Base-by-base conservation (phyloP, 2,888 invertebrate genomes). In the Arge pagana region DNA sequence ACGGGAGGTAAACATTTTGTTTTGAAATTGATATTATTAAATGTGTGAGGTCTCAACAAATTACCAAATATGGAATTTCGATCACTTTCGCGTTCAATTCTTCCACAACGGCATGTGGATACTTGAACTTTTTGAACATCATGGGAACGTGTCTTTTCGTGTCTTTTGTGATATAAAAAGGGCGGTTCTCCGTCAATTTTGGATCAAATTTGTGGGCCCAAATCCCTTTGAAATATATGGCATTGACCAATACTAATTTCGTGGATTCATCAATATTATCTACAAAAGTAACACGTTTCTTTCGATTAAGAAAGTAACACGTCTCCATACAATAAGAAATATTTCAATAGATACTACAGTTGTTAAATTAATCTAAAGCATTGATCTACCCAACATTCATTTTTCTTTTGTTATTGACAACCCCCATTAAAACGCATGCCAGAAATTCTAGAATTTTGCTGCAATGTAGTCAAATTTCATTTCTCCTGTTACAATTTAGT, bases 151-250 rank as follows among this genome's bases (percentile, higher is more conserved):
- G 54, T 3, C 67, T 65, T 16, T 60, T 52, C 7, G 72, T 61
- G 30, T 61, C 59, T 35, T 61, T 54, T 4, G 58, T 53, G 11
- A 67, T 36, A 54, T 72, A 67, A 64, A 82, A 82, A 2, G 64
- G 62, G 39, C 62, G 61, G 6, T 74, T 65, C 23, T 49, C 40
- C 1, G 79, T 81, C 2, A 54, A 26, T 2, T 56, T 55, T n/a
- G 58, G 52, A 19, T 78, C 58, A 61, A 81, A 82, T 50, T 63
- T 56, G 36, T 64, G 49, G 10, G 58, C 52, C 79, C 79, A 80
- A 1, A 65, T 56, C n/a, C 77, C 77, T 59, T 79, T 78, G 67
- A 79, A 79, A 60, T 79, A 77, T 7, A 79, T 64, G 3, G 79
- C 78, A 57, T 78, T 80, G 5, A 78, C 68, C 13, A 79, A 57